Evolutionary conservation across 2,797 vertebrate species (phyloP).

Genomic region (Enteromius treurensis): DNA sequence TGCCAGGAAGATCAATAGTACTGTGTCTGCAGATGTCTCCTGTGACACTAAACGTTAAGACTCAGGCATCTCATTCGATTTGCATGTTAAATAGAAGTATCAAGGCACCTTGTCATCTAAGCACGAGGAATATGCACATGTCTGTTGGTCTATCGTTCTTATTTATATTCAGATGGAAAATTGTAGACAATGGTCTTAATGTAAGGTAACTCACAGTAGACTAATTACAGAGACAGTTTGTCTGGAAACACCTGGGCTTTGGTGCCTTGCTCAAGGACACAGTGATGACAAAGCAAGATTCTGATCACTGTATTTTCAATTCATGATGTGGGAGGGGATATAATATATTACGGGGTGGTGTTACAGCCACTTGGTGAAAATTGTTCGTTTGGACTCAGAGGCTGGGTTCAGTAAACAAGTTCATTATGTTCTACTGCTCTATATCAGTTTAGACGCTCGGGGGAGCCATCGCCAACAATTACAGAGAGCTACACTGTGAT

Average conservation of each 20-base stretch:
- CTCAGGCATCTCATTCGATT: neutral
- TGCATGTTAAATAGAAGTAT: slow-evolving; percentile 38
- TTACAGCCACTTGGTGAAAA: neutral
- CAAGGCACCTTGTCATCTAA: neutral
- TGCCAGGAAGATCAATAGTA: neutral
- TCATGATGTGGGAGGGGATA: neutral
- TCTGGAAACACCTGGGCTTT: slow-evolving; percentile 1
- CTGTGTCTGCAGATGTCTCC: neutral
- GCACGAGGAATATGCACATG: neutral
- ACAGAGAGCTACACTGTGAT: neutral
- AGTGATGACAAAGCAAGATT: slow-evolving; percentile 23
- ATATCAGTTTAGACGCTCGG: slow-evolving; percentile 15
- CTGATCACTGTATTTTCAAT: neutral
- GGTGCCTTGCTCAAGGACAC: slow-evolving; percentile 4
- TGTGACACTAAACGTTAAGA: slow-evolving; percentile 2
- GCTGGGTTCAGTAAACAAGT: neutral
- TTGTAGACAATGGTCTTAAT: slow-evolving; percentile 1
- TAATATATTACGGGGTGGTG: neutral
- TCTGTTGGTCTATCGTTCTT: neutral
- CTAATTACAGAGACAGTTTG: neutral
- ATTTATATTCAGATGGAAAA: neutral
- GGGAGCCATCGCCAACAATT: neutral
- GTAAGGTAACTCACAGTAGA: neutral
- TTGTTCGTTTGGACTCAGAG: neutral
- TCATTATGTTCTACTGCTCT: neutral